phyloP scores from a whole-genome alignment of 2,113 vertebrate species.

The Polyodon spathula region DNA sequence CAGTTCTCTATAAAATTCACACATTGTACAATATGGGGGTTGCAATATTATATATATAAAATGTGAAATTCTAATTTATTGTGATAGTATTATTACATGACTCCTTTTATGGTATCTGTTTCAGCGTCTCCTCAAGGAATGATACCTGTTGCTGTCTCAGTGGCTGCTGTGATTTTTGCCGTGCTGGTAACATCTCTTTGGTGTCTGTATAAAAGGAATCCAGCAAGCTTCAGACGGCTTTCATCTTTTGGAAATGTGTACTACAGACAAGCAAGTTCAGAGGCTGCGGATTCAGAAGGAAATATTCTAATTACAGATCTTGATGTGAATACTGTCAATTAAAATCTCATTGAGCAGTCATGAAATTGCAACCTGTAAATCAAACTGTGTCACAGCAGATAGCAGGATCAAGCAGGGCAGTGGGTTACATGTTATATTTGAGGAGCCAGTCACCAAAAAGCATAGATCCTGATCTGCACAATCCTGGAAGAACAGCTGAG shows the following conservation, averaged over 20 bases:
- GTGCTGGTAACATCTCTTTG: conserved; percentile 51
- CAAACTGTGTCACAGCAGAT: background rate
- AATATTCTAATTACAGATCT: conserved; percentile 77
- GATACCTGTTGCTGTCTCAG: conserved; percentile 50
- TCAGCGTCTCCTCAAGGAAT: conserved; percentile 58
- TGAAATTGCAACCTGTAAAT: background rate
- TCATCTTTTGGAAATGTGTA: conserved; percentile 51
- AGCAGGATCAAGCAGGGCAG: background rate
- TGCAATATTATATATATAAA: background rate
- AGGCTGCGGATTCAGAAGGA: conserved; percentile 63
- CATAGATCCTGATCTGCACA: background rate
- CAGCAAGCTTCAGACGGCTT: conserved; percentile 44
- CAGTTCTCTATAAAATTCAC: no score
- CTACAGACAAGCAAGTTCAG: conserved; percentile 58
- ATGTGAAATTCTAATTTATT: conserved; percentile 1
- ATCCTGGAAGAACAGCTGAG: background rate
- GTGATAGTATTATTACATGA: conserved; percentile 4
- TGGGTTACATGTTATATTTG: background rate
- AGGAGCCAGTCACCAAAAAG: background rate
- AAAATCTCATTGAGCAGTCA: conserved; percentile 11
- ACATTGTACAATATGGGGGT: no score
- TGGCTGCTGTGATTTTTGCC: conserved; percentile 57
- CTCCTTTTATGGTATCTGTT: conserved; percentile 28
- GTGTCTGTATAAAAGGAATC: conserved; percentile 63
- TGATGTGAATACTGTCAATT: conserved; percentile 58